Conservation (phyloP, 1,140 invertebrate genomes). For the Heliothis subflexa region DNA sequence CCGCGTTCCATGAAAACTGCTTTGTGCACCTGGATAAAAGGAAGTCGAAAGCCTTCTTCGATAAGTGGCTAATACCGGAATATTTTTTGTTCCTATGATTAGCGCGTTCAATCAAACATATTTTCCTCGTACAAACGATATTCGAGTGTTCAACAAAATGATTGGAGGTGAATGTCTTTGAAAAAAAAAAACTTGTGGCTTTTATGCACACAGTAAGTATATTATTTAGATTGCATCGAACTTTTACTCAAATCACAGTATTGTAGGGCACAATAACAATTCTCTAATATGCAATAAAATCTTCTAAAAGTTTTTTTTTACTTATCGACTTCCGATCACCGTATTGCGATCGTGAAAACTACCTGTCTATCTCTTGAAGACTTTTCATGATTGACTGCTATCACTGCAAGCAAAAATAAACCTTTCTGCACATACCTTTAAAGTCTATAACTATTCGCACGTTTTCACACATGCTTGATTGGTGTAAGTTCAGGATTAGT, state of each 20-base stretch:
- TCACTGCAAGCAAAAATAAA: conserved; percentile 46
- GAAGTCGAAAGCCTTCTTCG: too few relatives aligned
- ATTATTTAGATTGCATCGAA: neutral
- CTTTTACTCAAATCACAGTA: neutral
- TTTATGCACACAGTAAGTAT: too few relatives aligned
- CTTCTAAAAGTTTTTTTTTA: conserved; percentile 62
- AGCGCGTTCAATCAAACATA: too few relatives aligned
- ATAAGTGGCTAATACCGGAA: too few relatives aligned
- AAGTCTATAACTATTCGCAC: conserved; percentile 26
- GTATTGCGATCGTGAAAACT: conserved; percentile 65
- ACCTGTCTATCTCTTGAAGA: conserved; percentile 62
- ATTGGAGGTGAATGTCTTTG: too few relatives aligned
- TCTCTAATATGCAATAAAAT: conserved; percentile 3
- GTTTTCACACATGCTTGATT: conserved; percentile 15
- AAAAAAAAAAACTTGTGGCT: too few relatives aligned
- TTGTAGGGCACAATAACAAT: conserved; percentile 24
- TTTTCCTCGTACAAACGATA: too few relatives aligned
- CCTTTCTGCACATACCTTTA: conserved; percentile 41
- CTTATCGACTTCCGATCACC: conserved; percentile 73
- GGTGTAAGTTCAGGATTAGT: conserved; percentile 9
- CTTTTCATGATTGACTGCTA: conserved; percentile 51
- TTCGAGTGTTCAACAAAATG: too few relatives aligned
- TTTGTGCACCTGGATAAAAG: too few relatives aligned
- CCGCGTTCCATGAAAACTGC: too few relatives aligned
- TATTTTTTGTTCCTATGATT: too few relatives aligned